Percentiles rank a stretch among this genome's conserved stretches.
Evolutionary conservation across 23 tunicate genomes (phyloP).

Genomic region (Ciona savignyi): DNA sequence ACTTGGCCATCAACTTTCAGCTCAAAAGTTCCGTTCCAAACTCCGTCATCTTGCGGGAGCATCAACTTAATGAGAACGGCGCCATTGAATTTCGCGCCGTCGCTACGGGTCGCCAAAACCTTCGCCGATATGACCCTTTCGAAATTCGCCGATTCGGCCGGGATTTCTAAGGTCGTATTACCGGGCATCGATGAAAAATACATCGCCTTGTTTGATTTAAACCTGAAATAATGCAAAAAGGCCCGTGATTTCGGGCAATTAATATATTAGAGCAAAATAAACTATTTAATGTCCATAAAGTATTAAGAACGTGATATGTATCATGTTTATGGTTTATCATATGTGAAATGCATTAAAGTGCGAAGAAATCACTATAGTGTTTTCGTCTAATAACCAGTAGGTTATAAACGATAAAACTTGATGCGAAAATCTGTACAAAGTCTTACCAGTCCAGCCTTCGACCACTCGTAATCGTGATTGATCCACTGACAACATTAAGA

Average conservation of each 20-base stretch:
- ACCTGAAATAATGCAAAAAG: no score
- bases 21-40: conserved; percentile 24
- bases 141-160: conserved; percentile 13
- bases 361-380: no score
- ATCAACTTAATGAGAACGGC: conserved; percentile 6
- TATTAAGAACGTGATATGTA: no score
- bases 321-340: no score
- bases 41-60: conserved; percentile 25
- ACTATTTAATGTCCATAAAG: no score
- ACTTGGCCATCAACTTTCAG: conserved; percentile 7
- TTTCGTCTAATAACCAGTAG: no score
- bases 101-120: conserved; percentile 22
- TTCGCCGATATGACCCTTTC: conserved; percentile 12
- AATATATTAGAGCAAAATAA: no score
- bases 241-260: no score
- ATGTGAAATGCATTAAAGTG: no score
- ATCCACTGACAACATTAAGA: conserved; percentile 47
- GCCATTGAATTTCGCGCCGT: conserved; percentile 35
- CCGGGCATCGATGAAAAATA: conserved; percentile 25
- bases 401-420: no score
- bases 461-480: conserved; percentile 7
- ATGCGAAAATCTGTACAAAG: not conserved
- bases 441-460: not conserved
- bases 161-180: conserved; percentile 11
- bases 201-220: conserved; percentile 9